phyloP scores from a whole-genome alignment of 2,113 vertebrate genomes.

The Isichthys henryi region DNA sequence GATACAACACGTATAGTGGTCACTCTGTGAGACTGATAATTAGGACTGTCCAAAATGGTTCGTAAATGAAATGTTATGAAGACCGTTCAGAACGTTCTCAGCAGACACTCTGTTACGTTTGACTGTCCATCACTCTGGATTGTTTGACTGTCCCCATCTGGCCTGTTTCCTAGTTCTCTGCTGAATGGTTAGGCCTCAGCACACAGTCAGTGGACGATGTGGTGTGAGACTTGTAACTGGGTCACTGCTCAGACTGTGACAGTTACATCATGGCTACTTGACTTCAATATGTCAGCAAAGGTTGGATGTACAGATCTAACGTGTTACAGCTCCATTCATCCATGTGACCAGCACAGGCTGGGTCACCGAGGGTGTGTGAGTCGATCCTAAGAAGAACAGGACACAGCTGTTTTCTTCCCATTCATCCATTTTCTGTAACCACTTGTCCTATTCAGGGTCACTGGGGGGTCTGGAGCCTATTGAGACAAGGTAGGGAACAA shows the following conservation, averaged over 20 bases:
- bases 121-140: not conserved
- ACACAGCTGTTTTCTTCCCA: not conserved
- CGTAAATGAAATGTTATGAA: not conserved
- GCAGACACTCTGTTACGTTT: not conserved
- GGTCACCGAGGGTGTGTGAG: not conserved
- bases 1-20: not conserved
- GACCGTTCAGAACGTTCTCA: not conserved
- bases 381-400: not conserved
- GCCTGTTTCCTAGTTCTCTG: not conserved
- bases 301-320: slow-evolving; percentile 23
- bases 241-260: slow-evolving; percentile 45
- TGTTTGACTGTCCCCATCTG: not conserved
- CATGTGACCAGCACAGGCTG: slow-evolving; percentile 26
- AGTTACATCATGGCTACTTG: slow-evolving; percentile 34
- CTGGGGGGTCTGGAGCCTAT: not conserved
- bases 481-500: not conserved
- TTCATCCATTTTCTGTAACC: not conserved
- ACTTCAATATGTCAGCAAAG: slow-evolving; percentile 28
- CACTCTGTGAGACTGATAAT: not conserved
- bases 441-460: not conserved
- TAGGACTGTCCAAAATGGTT: not conserved
- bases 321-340: slow-evolving; percentile 29
- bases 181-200: slow-evolving; percentile 41
- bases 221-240: slow-evolving; percentile 49
- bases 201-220: slow-evolving; percentile 34